Percentiles rank a stretch among this genome's conserved stretches.
Conservation (phyloP, 2,797 vertebrate genomes). For the Cyclura pinguis region DNA sequence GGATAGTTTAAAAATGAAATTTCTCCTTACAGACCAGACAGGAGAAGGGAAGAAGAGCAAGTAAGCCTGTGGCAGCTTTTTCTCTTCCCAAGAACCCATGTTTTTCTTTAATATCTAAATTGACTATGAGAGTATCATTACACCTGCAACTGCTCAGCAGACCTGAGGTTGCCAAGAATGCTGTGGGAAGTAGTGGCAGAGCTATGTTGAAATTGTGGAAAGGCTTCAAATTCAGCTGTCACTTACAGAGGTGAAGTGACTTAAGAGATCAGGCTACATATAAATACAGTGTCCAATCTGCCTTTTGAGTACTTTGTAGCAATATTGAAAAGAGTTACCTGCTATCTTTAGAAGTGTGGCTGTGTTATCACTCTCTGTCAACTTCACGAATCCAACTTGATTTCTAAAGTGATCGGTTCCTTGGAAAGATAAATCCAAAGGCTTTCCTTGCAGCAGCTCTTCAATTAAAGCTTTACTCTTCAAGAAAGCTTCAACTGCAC, state of each 20-base stretch:
- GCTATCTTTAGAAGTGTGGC: constrained; percentile 83
- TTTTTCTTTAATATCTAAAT: neutral
- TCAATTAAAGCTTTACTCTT: constrained; percentile 83
- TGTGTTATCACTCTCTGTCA: constrained; percentile 84
- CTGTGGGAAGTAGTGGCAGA: neutral
- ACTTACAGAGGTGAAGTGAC: neutral
- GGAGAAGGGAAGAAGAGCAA: neutral
- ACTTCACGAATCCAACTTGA: constrained; percentile 92
- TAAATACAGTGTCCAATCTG: neutral
- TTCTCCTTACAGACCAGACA: neutral
- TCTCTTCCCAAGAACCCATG: neutral
- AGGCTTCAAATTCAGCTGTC: neutral
- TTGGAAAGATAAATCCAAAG: constrained; percentile 87
- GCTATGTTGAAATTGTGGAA: neutral
- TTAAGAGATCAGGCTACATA: neutral
- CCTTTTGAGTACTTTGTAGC: constrained; percentile 30
- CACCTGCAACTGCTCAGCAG: neutral
- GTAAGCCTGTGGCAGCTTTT: neutral
- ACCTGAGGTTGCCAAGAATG: neutral
- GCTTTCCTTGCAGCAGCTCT: constrained; percentile 85
- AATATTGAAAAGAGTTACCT: constrained; percentile 81
- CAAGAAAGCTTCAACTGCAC: constrained; percentile 85
- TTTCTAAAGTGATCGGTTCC: constrained; percentile 90
- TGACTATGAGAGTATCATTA: neutral
- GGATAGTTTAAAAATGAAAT: neutral